Conservation (phyloP, 2,888 invertebrate genomes). For the Salpingus planirostris region DNA sequence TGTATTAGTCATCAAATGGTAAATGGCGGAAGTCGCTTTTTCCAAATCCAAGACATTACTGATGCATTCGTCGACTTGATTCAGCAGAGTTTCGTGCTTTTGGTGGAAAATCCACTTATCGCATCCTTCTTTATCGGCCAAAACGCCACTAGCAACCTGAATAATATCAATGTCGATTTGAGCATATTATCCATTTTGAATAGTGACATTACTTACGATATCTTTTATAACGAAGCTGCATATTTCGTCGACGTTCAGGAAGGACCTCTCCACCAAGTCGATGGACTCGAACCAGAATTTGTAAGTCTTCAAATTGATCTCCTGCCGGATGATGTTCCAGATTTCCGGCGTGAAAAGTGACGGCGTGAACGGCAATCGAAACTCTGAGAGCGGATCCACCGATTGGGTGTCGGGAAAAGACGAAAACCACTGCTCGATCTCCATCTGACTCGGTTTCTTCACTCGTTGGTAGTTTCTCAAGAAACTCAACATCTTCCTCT, state of each 20-base stretch:
- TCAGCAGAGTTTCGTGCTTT: slow-evolving; percentile 32
- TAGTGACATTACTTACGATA: slow-evolving; percentile 31
- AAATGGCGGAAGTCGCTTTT: slow-evolving; percentile 34
- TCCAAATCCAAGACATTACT: slow-evolving; percentile 34
- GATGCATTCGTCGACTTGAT: slow-evolving; percentile 38
- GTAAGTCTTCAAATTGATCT: slow-evolving; percentile 44
- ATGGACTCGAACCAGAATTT: slow-evolving; percentile 43
- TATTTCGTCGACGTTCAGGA: slow-evolving; percentile 41
- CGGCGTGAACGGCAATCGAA: slow-evolving; percentile 43
- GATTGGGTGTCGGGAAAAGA: slow-evolving; percentile 35
- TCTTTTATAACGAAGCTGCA: slow-evolving; percentile 44
- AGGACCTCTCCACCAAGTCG: slow-evolving; percentile 27
- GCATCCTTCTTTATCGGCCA: slow-evolving; percentile 6
- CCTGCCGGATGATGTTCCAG: slow-evolving; percentile 42
- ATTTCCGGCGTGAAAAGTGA: slow-evolving; percentile 33
- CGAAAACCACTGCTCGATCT: slow-evolving; percentile 43
- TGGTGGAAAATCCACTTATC: slow-evolving; percentile 33
- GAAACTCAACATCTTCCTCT: slow-evolving; percentile 27
- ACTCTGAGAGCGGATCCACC: slow-evolving; percentile 42
- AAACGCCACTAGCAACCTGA: slow-evolving; percentile 19
- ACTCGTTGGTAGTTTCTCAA: slow-evolving; percentile 32
- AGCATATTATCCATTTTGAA: neutral
- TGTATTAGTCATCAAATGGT: slow-evolving; percentile 29
- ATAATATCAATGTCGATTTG: slow-evolving; percentile 2
- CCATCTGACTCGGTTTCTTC: slow-evolving; percentile 40